Evolutionary conservation across 2,888 invertebrate genomes (phyloP).

Genomic region (Cantharis flavilabris): DNA sequence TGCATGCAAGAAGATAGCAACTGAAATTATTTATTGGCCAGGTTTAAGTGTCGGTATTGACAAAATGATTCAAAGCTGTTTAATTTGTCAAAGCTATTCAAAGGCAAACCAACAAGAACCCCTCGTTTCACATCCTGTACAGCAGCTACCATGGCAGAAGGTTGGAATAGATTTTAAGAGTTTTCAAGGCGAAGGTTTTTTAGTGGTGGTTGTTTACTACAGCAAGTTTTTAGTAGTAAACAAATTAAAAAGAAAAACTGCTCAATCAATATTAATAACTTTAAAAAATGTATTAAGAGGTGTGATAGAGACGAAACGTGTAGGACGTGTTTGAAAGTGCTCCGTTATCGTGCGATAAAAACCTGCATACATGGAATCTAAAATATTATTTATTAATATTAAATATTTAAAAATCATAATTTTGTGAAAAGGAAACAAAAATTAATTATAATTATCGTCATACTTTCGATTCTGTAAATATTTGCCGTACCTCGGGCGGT

Average conservation of each 20-base stretch:
- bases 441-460: no score
- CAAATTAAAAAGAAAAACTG: slow-evolving; percentile 8
- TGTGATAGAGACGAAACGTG: no score
- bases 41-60: background rate
- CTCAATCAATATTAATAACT: background rate
- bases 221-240: slow-evolving; percentile 16
- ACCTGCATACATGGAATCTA: no score
- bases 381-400: no score
- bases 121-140: slow-evolving; percentile 9
- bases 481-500: no score
- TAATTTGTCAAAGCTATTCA: slow-evolving; percentile 18
- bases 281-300: no score
- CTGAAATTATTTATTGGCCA: slow-evolving; percentile 13
- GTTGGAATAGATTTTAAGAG: slow-evolving; percentile 21
- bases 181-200: background rate
- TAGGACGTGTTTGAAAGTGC: no score
- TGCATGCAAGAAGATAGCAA: slow-evolving; percentile 7
- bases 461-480: no score
- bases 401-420: no score
- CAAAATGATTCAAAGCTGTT: no score
- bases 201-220: slow-evolving; percentile 19
- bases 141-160: slow-evolving; percentile 22
- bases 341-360: no score
- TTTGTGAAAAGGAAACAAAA: no score
- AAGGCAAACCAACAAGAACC: slow-evolving; percentile 12